Evolutionary conservation across 2,113 vertebrate species (phyloP), one percentile per base, ranked within the genome.

Genomic region (Rhinopithecus roxellana): DNA sequence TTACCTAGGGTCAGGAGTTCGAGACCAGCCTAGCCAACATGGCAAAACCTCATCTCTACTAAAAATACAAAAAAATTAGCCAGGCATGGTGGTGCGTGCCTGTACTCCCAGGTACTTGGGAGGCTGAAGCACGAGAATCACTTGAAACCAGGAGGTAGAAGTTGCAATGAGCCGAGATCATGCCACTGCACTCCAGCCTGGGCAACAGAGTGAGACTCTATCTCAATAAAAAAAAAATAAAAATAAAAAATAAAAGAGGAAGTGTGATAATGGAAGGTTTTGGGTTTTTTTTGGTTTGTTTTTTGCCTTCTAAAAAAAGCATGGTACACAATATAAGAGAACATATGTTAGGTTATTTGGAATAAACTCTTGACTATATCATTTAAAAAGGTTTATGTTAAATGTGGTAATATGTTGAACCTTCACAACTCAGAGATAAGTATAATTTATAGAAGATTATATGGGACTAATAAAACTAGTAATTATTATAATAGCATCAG

Each of bases 321-420:
- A 89, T 45, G 52, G 35, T 59, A 85, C 16, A 61, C 32, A 79
- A 27, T 57, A 45, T 67, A 61, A 75, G 64, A 91, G 16, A 90
- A 92, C 45, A 72, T 72, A 77, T 81, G 61, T 57, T 95, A 84
- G 6, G 38, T 23, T 72, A n/a, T 80, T 8, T 69, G 52, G 87
- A 91, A 84, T 23, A n/a, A 64, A 64, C 27, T 18, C 23, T 79
- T 59, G 40, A 61, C 45, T 79, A 38, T 38, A 77, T 79, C 43
- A 52, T 69, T 86, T 89, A 55, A 84, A 40, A 82, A 93, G 78
- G 30, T n/a, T 43, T 72, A 86, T 8, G 82, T 94, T 77, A 94
- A 92, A 94, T 25, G 67, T 10, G 89, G 32, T 87, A 94, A 70
- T 78, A 89, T 8, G 25, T n/a, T 70, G 48, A 43, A 82, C 17